Conservation (phyloP, 2,888 invertebrate genomes). For the Zaprionus bogoriensis region DNA sequence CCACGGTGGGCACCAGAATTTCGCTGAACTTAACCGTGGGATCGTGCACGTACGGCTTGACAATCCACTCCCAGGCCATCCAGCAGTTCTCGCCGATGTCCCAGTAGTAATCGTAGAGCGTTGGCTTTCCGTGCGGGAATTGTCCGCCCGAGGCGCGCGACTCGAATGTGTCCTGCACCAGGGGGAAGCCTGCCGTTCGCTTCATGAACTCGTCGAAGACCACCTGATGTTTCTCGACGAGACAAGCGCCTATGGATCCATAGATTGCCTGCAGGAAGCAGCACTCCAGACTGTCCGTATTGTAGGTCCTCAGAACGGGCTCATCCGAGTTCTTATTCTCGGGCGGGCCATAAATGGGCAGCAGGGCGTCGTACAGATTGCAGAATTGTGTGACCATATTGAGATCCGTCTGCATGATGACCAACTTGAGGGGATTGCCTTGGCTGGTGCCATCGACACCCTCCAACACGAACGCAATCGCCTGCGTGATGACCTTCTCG, state of each 20-base stretch:
- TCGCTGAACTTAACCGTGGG: conserved; percentile 88
- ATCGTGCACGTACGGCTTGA: conserved; percentile 90
- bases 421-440: conserved; percentile 89
- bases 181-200: conserved; percentile 85
- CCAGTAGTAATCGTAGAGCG: conserved; percentile 92
- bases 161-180: conserved; percentile 86
- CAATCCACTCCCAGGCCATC: conserved; percentile 93
- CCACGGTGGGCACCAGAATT: conserved; percentile 94
- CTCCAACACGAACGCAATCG: conserved; percentile 89
- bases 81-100: conserved; percentile 87
- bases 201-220: conserved; percentile 93
- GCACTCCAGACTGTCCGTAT: conserved; percentile 87
- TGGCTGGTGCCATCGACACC: conserved; percentile 89
- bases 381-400: conserved; percentile 95
- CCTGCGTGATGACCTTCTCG: conserved; percentile 89
- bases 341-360: conserved; percentile 83
- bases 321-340: conserved; percentile 77
- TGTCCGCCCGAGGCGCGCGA: conserved; percentile 88
- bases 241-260: conserved; percentile 92
- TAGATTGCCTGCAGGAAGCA: conserved; percentile 89
- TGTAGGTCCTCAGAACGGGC: conserved; percentile 84
- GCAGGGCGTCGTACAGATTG: conserved; percentile 89
- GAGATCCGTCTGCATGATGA: conserved; percentile 92
- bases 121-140: conserved; percentile 88
- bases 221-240: conserved; percentile 87